Conservation (phyloP, 2,797 vertebrate species). For the Brachymystax lenok region DNA sequence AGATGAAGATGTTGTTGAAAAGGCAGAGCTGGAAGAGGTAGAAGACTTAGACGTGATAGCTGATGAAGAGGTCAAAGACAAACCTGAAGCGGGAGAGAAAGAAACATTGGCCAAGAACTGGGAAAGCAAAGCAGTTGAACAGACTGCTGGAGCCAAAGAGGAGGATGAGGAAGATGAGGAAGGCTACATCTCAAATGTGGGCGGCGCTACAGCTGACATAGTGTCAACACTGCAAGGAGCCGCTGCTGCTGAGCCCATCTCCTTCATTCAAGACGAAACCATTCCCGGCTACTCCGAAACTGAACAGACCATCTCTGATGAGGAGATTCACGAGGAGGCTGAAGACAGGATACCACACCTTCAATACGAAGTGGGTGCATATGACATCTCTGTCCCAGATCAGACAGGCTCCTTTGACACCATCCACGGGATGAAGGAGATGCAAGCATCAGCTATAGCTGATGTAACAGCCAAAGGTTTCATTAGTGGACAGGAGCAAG, state of each 20-base stretch:
- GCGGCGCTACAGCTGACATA: constrained; percentile 66
- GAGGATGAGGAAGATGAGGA: constrained; percentile 71
- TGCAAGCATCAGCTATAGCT: constrained; percentile 75
- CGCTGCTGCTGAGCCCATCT: constrained; percentile 80
- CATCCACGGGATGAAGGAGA: constrained; percentile 80
- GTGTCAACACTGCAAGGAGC: constrained; percentile 71
- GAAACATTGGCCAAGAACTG: constrained; percentile 45
- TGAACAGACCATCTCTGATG: constrained; percentile 97
- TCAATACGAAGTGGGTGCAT: constrained; percentile 84
- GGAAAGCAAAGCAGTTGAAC: constrained; percentile 47
- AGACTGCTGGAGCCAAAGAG: constrained; percentile 47
- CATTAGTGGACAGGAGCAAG: constrained; percentile 79
- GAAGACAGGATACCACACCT: constrained; percentile 91
- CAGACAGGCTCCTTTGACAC: constrained; percentile 84
- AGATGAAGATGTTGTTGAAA: constrained; percentile 82
- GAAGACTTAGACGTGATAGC: constrained; percentile 82
- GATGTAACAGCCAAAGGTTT: constrained; percentile 77
- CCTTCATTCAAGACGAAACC: constrained; percentile 95
- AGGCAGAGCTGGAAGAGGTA: constrained; percentile 88
- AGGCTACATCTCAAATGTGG: constrained; percentile 69
- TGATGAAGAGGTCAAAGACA: constrained; percentile 78
- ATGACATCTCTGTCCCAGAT: constrained; percentile 89
- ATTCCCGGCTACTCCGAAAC: constrained; percentile 97
- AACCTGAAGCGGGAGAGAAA: constrained; percentile 59
- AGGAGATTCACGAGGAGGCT: constrained; percentile 95